Base-by-base conservation (phyloP, 2,797 vertebrate species). In the Heliangelus exortis region DNA sequence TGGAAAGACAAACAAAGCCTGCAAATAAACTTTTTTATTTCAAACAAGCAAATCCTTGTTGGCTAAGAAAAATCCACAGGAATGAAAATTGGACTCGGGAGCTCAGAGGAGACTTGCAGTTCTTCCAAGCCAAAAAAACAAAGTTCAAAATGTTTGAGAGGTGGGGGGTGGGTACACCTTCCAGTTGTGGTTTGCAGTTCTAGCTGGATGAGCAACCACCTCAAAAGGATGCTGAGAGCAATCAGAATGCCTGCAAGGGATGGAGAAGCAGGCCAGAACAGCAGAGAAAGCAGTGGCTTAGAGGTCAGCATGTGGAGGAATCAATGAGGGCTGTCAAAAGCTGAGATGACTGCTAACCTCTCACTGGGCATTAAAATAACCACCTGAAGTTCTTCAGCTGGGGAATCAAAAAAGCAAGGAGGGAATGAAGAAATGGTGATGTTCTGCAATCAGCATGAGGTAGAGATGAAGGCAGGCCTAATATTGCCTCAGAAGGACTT, bases 1-100 rank as follows among this genome's bases (percentile, higher is more conserved):
- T 43, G 68, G 92, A 67, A 90, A 91, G 61, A n/a, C 73, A 96
- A 93, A 93, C 89, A 95, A 83, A 91, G 67, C 51, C 61, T 73
- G 81, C 55, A 29, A 33, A 73, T n/a, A 23, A 69, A 47, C 61
- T 17, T 50, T 53, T 77, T 29, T 20, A 41, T 93, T 85, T 59
- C 81, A 71, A 87, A 80, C 0, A 41, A 36, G 67, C 39, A 69
- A 82, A 62, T 48, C 67, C 50, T 87, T 59, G 7, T 7, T 28
- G 86, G 71, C 29, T 55, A 26, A 69, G 89, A 84, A 80, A 66
- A 96, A 93, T 55, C 74, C 92, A 61, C 84, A 80, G 93, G 84
- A 91, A 94, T 85, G 81, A 91, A 83, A 89, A 85, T 41, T 83
- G 72, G 59, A 20, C 89, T 89, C 5, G 0, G 67, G 74, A 80